These are phyloP conservation scores for Oryzaephilus surinamensis DNA, from an alignment of 1,140 invertebrate species.

Conservation along the genomic window DNA sequence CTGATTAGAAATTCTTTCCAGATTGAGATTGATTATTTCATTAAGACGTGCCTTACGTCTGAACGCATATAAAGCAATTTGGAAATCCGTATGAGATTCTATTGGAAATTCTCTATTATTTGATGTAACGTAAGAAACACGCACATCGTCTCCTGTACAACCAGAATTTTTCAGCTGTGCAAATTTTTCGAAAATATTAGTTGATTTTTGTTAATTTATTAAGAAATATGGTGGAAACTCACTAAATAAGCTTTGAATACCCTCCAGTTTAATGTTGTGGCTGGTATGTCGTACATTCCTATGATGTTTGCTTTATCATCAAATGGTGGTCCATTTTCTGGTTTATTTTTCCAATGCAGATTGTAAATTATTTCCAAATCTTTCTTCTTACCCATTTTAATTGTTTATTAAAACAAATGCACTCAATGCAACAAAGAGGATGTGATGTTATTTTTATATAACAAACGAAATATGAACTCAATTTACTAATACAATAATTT, in stretches of 20 bases:
- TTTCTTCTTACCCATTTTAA: conserved; percentile 17
- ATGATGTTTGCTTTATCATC: conserved; percentile 31
- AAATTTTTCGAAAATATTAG: not conserved
- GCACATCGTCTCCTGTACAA: conserved; percentile 26
- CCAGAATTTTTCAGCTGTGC: conserved; percentile 33
- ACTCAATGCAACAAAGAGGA: not conserved
- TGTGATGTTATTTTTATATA: not conserved
- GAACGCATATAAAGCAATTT: conserved; percentile 29
- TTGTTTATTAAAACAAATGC: not conserved
- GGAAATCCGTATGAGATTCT: conserved; percentile 27
- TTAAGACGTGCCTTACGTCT: conserved; percentile 25
- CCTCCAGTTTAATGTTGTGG: conserved; percentile 32
- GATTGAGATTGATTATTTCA: conserved; percentile 27
- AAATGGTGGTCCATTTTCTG: conserved; percentile 23
- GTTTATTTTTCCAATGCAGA: conserved; percentile 34
- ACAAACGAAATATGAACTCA: not conserved
- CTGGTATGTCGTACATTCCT: conserved; percentile 32
- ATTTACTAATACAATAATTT: not conserved
- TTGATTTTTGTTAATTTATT: not conserved
- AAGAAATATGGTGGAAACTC: conserved; percentile 10
- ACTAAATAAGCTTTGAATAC: conserved; percentile 37
- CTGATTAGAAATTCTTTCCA: conserved; percentile 21
- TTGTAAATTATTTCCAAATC: conserved; percentile 33
- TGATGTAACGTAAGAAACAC: conserved; percentile 26
- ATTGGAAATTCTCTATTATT: conserved; percentile 29